Conservation (phyloP, 2,888 invertebrate genomes). For the Luperina nickerlii region DNA sequence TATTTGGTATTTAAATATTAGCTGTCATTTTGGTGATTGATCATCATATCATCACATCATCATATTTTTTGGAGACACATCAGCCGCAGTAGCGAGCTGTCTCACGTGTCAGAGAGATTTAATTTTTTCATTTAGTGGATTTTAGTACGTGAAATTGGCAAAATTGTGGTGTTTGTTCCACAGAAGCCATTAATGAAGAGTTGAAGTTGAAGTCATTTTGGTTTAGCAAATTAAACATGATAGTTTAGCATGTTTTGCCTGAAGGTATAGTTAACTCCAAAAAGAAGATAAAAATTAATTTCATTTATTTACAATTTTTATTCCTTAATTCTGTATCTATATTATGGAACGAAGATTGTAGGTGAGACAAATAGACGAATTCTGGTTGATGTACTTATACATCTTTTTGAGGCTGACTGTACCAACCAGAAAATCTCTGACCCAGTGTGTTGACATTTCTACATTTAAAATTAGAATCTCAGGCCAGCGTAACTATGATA, state of each 20-base stretch:
- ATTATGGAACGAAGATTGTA: background rate
- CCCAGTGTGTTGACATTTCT: slow-evolving; percentile 48
- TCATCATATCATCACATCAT: too few relatives aligned
- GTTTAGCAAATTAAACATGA: too few relatives aligned
- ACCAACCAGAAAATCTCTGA: slow-evolving; percentile 16
- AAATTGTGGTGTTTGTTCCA: too few relatives aligned
- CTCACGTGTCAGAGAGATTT: too few relatives aligned
- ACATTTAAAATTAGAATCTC: slow-evolving; percentile 47
- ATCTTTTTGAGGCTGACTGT: background rate
- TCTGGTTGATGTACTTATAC: background rate
- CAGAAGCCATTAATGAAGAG: too few relatives aligned
- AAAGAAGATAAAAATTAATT: background rate
- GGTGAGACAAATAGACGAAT: background rate
- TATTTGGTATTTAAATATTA: too few relatives aligned
- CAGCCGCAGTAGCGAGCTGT: too few relatives aligned
- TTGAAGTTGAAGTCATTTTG: too few relatives aligned
- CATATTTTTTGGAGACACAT: too few relatives aligned
- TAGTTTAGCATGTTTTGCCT: background rate
- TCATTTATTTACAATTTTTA: background rate
- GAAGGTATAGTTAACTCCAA: background rate
- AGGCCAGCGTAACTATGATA: slow-evolving; percentile 13
- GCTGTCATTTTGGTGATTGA: too few relatives aligned
- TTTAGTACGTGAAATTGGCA: too few relatives aligned
- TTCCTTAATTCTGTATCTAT: background rate
- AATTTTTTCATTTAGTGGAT: too few relatives aligned